Conservation (phyloP, 2,113 vertebrate species). For the Xenopus tropicalis region UCB_Xtro_10.0 CM004444.2:140013001-140013500, state of each 20-base stretch:
- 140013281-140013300: slow-evolving; percentile 19
- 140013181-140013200: slow-evolving; percentile 36
- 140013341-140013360: slow-evolving; percentile 30
- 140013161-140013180: slow-evolving; percentile 22
- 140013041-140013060: too few relatives aligned
- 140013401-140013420: background rate
- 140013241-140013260: slow-evolving; percentile 13
- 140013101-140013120: slow-evolving; percentile 28
- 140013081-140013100: slow-evolving; percentile 19
- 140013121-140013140: slow-evolving; percentile 19
- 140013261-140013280: slow-evolving; percentile 19
- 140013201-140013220: slow-evolving; percentile 30
- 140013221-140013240: slow-evolving; percentile 17
- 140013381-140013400: background rate
- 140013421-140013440: background rate
- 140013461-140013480: background rate
- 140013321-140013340: slow-evolving; percentile 9
- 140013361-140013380: background rate
- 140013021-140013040: too few relatives aligned
- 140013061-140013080: too few relatives aligned
- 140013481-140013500: background rate
- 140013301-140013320: slow-evolving; percentile 20
- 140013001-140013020: too few relatives aligned
- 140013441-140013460: background rate
- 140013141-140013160: slow-evolving; percentile 15